These are phyloP conservation scores for Poecile atricapillus DNA, from an alignment of 2,113 vertebrate species.

Conservation along the genomic window DNA sequence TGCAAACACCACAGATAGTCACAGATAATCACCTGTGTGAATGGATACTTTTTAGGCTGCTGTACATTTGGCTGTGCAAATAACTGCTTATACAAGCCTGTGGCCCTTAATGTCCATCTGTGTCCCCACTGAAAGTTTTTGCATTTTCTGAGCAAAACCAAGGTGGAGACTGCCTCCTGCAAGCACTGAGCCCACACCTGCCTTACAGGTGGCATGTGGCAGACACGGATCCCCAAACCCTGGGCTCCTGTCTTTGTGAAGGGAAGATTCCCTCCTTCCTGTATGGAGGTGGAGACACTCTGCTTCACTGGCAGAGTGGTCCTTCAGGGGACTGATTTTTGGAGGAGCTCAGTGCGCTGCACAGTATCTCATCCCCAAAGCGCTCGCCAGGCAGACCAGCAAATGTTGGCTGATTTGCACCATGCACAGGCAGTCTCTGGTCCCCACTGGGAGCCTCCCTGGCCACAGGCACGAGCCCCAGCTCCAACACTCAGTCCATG, in stretches of 20 bases:
- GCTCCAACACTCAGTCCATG: not conserved
- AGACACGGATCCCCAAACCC: not conserved
- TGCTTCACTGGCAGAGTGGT: not conserved
- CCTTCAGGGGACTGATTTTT: not conserved
- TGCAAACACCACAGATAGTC: conserved; percentile 2
- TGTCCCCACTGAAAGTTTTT: not conserved
- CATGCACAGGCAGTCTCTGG: not conserved
- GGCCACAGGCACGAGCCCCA: accelerated
- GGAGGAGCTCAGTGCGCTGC: not conserved
- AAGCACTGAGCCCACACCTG: accelerated
- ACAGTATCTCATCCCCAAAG: not conserved
- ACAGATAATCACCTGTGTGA: not conserved
- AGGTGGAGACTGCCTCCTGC: not conserved
- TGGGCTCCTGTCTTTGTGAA: not conserved
- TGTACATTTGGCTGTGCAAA: not conserved
- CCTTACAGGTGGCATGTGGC: accelerated
- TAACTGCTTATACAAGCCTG: not conserved
- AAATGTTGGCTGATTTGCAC: not conserved
- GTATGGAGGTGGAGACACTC: not conserved
- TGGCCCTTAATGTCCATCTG: not conserved
- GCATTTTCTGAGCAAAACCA: not conserved
- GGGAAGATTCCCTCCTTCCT: not conserved
- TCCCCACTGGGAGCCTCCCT: not conserved
- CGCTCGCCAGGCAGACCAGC: not conserved
- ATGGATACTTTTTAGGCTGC: not conserved